A percentile compares a stretch with the other conserved stretches of the same genome.
Evolutionary conservation across 2,888 invertebrate species (phyloP).

Genomic region (Diabrotica balteata): DNA sequence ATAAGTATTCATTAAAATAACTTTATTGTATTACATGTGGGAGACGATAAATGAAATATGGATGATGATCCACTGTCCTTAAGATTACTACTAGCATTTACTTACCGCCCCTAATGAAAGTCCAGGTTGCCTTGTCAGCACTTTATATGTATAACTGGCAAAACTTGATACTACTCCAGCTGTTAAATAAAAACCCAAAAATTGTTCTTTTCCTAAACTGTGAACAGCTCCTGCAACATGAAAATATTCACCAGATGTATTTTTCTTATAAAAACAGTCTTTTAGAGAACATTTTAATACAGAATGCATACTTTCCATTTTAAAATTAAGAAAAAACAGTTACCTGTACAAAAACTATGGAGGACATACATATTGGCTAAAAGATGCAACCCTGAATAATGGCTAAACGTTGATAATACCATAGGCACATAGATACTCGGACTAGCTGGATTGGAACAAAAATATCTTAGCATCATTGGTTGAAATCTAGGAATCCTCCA

Average conservation of each 20-base stretch:
- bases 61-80: too few relatives aligned
- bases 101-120: constrained; percentile 93
- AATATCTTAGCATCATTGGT: constrained; percentile 81
- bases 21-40: too few relatives aligned
- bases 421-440: constrained; percentile 84
- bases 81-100: constrained; percentile 39
- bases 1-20: too few relatives aligned
- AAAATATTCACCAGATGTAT: background rate
- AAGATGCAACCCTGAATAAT: constrained; percentile 85
- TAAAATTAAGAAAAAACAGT: constrained; percentile 9
- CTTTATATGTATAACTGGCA: constrained; percentile 82
- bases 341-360: constrained; percentile 77
- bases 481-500: constrained; percentile 81
- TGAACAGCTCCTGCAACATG: constrained; percentile 68
- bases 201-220: constrained; percentile 88
- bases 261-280: too few relatives aligned
- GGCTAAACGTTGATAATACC: constrained; percentile 94
- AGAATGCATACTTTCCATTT: too few relatives aligned
- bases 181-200: constrained; percentile 86
- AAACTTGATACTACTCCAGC: constrained; percentile 89
- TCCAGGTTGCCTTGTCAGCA: constrained; percentile 71
- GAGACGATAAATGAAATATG: too few relatives aligned
- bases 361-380: constrained; percentile 96
- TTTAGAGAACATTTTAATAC: too few relatives aligned
- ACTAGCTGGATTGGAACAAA: constrained; percentile 82